Base-by-base conservation (phyloP, 2,113 vertebrate species). In the Rhombomys opimus region DNA sequence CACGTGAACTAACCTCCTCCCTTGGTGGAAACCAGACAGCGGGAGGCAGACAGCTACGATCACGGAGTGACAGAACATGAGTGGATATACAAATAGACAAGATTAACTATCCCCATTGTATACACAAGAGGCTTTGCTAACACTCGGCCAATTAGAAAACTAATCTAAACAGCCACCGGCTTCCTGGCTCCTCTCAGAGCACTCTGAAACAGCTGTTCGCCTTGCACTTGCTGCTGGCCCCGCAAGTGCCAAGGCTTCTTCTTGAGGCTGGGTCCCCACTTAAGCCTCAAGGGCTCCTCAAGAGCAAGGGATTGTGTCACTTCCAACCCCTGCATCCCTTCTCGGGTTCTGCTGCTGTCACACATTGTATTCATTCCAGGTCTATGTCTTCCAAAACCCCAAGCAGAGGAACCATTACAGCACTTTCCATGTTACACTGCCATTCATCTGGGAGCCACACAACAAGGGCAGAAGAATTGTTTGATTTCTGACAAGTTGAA, bases 81-180 rank as follows among this genome's bases (percentile, higher is more conserved):
- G 97, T 94, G 96, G 92, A 92, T 97, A 97, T 59, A 97, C 97
- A 97, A 98, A 98, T 89, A 97, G 97, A 97, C 97, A 98, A 98
- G 97, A 97, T 95, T 96, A 97, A 97, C 93, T 96, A 93, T 96
- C 87, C 94, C 61, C 92, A 41, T 67, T 98, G 97, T 97, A 95
- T 97, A 97, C 95, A 97, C 97, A 97, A 95, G 95, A 97, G 97
- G 97, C 97, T 97, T 96, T 96, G 95, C 97, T 93, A 96, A 96
- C 97, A 96, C 97, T 94, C 90, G 73, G 97, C 95, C 97, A 97
- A 96, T 97, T 96, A 98, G 95, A 92, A 97, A 97, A 96, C 95
- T 97, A 98, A 98, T 97, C 96, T 96, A 96, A 97, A 97, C 97
- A 97, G 97, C 95, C 97, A 86, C 96, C 5, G 68, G 81, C 87